Percentiles rank a stretch among this genome's conserved stretches.
These are phyloP conservation scores for Epinephelus cyanopodus DNA, from an alignment of 2,113 vertebrate genomes.

Conservation along the genomic window DNA sequence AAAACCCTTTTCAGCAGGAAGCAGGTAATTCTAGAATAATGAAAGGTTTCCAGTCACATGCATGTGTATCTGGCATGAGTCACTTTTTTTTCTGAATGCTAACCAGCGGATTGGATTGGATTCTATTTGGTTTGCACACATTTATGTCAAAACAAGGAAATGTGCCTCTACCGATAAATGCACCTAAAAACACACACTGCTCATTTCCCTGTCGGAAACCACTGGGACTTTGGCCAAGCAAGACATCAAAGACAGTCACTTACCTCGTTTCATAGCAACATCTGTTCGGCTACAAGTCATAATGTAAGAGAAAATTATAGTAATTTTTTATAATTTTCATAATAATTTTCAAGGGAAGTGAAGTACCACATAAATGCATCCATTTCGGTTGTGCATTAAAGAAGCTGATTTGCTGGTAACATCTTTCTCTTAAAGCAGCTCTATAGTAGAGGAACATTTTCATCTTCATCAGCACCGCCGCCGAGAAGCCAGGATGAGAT, in stretches of 20 bases:
- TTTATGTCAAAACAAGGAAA: background rate
- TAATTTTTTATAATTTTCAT: conserved; percentile 25
- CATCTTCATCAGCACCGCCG: conserved; percentile 35
- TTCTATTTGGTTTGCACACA: background rate
- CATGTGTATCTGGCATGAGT: background rate
- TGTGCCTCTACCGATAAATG: background rate
- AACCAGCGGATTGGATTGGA: background rate
- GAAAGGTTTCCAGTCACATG: background rate
- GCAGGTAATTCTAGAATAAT: background rate
- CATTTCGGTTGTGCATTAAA: conserved; percentile 23
- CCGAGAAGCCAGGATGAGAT: conserved; percentile 46
- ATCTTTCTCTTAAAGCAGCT: conserved; percentile 3
- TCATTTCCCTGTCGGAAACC: background rate
- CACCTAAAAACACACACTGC: background rate
- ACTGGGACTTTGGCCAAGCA: background rate
- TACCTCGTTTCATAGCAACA: conserved; percentile 16
- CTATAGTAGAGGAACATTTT: conserved; percentile 8
- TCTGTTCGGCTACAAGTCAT: conserved; percentile 21
- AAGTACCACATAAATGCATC: background rate
- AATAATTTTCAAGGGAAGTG: conserved; percentile 13
- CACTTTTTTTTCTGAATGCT: conserved; percentile 4
- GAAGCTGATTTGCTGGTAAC: background rate
- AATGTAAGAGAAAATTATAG: conserved; percentile 22
- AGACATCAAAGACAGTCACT: conserved; percentile 21
- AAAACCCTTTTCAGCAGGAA: background rate